Evolutionary conservation across 2,888 invertebrate species (phyloP).

Genomic region (Drosophila buzzatii): DNA sequence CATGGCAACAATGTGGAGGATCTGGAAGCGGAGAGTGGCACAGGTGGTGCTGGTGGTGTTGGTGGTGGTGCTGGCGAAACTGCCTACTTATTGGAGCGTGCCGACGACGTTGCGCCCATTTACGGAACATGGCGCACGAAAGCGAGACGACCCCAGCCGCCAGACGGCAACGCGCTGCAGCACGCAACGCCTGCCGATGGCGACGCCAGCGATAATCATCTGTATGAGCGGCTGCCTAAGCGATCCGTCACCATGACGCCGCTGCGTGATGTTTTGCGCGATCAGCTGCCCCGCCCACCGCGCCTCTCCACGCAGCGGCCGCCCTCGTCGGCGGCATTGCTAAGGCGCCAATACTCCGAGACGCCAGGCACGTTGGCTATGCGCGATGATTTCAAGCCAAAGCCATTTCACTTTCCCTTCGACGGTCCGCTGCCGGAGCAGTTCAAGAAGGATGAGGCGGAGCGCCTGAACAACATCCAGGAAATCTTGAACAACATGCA

Average conservation of each 20-base stretch:
- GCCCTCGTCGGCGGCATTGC: conserved; percentile 61
- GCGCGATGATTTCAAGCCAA: conserved; percentile 77
- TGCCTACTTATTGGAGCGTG: conserved; percentile 84
- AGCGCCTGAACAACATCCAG: conserved; percentile 81
- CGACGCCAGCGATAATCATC: conserved; percentile 62
- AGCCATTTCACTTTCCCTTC: conserved; percentile 84
- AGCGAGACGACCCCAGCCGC: conserved; percentile 82
- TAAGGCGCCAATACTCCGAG: conserved; percentile 74
- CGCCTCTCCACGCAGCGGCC: conserved; percentile 76
- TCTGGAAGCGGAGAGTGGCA: conserved; percentile 22
- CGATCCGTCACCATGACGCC: conserved; percentile 83
- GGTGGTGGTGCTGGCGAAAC: conserved; percentile 68
- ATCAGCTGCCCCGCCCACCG: conserved; percentile 81
- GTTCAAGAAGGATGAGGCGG: conserved; percentile 76
- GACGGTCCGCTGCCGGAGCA: conserved; percentile 83
- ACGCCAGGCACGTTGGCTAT: conserved; percentile 57
- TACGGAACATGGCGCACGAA: conserved; percentile 84
- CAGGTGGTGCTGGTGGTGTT: conserved; percentile 13
- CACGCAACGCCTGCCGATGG: conserved; percentile 59
- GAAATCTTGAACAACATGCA: conserved; percentile 83
- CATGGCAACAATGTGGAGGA: conserved; percentile 59
- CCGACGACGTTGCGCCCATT: conserved; percentile 77
- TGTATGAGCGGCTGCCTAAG: conserved; percentile 80
- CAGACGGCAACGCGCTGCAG: conserved; percentile 42
- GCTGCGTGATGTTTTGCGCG: conserved; percentile 68